phyloP scores from a whole-genome alignment of 2,797 vertebrate genomes.

The Morelia viridis region DNA sequence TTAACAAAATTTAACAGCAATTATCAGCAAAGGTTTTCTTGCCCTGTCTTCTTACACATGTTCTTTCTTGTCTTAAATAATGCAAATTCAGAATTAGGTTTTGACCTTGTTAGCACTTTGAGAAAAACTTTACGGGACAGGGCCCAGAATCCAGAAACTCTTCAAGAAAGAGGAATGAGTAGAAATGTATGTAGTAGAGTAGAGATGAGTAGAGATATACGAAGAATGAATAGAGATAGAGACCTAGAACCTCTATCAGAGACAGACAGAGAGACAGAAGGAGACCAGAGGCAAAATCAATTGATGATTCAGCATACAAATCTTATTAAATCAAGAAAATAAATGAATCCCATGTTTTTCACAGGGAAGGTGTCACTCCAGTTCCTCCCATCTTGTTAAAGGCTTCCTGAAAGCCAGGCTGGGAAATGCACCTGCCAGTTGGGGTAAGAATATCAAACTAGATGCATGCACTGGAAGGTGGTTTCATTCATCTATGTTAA shows the following conservation, averaged over 20 bases:
- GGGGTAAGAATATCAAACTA: not conserved
- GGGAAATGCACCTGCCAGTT: not conserved
- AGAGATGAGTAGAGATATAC: too few species aligned
- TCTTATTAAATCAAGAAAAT: not conserved
- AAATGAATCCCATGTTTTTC: not conserved
- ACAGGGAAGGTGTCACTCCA: not conserved
- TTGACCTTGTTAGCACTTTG: not conserved
- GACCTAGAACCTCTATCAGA: too few species aligned
- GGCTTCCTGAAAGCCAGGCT: too few species aligned
- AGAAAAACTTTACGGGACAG: not conserved
- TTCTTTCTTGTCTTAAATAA: not conserved
- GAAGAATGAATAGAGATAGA: too few species aligned
- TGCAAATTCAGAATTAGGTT: not conserved
- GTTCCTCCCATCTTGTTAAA: not conserved
- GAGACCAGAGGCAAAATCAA: not conserved
- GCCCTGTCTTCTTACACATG: not conserved
- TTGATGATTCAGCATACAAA: too few species aligned
- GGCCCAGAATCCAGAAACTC: not conserved
- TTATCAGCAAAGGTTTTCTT: not conserved
- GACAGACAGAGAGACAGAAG: too few species aligned
- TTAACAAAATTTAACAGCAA: not conserved
- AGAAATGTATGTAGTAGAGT: too few species aligned
- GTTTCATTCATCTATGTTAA: not conserved
- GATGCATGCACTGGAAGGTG: not conserved
- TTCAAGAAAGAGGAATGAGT: not conserved